Evolutionary conservation across 2,113 vertebrate genomes (phyloP), one percentile per base, ranked within the genome.

Genomic region (Nothoprocta pentlandii): DNA sequence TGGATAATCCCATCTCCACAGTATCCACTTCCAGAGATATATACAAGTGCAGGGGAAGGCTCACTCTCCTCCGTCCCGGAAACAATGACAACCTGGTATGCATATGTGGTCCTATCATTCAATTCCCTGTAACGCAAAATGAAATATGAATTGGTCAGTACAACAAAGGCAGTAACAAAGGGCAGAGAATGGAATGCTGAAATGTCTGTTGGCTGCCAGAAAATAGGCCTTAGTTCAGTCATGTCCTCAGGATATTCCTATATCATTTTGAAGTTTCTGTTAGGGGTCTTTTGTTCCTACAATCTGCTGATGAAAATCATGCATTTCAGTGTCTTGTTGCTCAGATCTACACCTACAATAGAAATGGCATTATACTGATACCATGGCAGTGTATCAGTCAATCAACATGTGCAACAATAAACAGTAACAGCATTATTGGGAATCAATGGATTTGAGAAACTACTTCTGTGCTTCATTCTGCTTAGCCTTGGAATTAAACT

Each of bases 1-100:
- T 99, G 99, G 91, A 99, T 99, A 68, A 97, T 95, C 79, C 99
- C 99, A 4, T 99, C 99, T 12, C 99, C 99, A 30, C 99, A 99
- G 97, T 99, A 99, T 16, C 98, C 98, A 2, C 97, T 98, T 69
- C 99, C 99, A 16, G 99, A 98, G 75, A 97, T 39, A 21, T 99
- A 99, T 10, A 97, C 36, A 28, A 99, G 97, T 1, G 94, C 92
- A 1, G 99, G 99, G 3, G 99, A 99, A 4, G 98, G 98, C 74
- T 99, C 99, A 4, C 99, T 99, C 75, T 99, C 98, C 58, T 98
- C 98, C 9, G 3, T 80, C 87, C 97, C 97, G 0, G 99, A 99
- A 89, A 99, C 93, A 16, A 98, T 93, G 58, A 99, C 92, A 71
- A 99, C 98, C 95, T 98, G 97, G 96, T 99, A 99, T 2, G 97